These are phyloP conservation scores for Drosophila persimilis DNA, from an alignment of 1,140 invertebrate species.

Conservation along the genomic window DNA sequence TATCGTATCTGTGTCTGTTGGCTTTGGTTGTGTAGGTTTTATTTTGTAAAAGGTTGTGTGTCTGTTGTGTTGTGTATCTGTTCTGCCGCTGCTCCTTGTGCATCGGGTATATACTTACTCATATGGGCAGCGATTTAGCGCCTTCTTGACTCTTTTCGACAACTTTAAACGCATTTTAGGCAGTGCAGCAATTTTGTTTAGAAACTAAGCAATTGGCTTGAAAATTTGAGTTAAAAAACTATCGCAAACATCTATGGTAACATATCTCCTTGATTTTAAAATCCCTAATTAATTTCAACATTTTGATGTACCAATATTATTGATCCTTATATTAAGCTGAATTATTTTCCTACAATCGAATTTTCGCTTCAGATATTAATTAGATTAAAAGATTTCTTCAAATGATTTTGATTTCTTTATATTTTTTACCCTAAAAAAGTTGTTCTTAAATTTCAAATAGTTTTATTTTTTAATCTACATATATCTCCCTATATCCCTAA, in stretches of 20 bases:
- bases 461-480: no score
- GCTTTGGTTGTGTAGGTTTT: slow-evolving; percentile 31
- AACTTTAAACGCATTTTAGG: slow-evolving; percentile 53
- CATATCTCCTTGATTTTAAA: not conserved
- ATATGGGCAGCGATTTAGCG: slow-evolving; percentile 52
- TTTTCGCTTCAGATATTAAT: no score
- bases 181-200: slow-evolving; percentile 66
- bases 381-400: no score
- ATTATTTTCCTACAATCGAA: no score
- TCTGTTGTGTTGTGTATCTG: slow-evolving; percentile 14
- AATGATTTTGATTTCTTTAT: no score
- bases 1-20: slow-evolving; percentile 26
- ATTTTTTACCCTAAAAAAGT: no score
- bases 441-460: no score
- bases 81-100: slow-evolving; percentile 28
- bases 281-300: not conserved
- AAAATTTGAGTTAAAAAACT: slow-evolving; percentile 34
- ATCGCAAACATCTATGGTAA: slow-evolving; percentile 9
- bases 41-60: slow-evolving; percentile 19
- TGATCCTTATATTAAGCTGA: no score
- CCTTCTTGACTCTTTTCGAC: slow-evolving; percentile 46
- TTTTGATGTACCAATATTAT: not conserved
- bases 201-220: slow-evolving; percentile 39
- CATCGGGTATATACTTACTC: slow-evolving; percentile 71
- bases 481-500: no score